A percentile compares a stretch with the other conserved stretches of the same genome.
These are phyloP conservation scores for Xenopus tropicalis DNA, from an alignment of 2,113 vertebrate genomes.

Conservation along the genomic window UCB_Xtro_10.0 CM004444.2:142561001-142561500, in stretches of 20 bases:
- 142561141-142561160: conserved; percentile 95
- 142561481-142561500: not conserved
- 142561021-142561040: conserved; percentile 75
- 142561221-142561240: not conserved
- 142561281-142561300: too few species aligned
- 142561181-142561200: not conserved
- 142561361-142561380: too few species aligned
- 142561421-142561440: not conserved
- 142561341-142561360: too few species aligned
- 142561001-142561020: conserved; percentile 94
- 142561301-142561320: too few species aligned
- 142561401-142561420: too few species aligned
- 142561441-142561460: not conserved
- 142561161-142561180: conserved; percentile 71
- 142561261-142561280: too few species aligned
- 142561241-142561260: not conserved
- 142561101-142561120: conserved; percentile 83
- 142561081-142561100: conserved; percentile 90
- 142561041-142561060: conserved; percentile 78
- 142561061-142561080: conserved; percentile 86
- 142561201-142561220: too few species aligned
- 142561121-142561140: conserved; percentile 83
- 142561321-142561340: too few species aligned
- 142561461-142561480: not conserved
- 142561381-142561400: too few species aligned